These are phyloP conservation scores for Engystomops pustulosus DNA, from an alignment of 2,113 vertebrate genomes.

Conservation along the genomic window DNA sequence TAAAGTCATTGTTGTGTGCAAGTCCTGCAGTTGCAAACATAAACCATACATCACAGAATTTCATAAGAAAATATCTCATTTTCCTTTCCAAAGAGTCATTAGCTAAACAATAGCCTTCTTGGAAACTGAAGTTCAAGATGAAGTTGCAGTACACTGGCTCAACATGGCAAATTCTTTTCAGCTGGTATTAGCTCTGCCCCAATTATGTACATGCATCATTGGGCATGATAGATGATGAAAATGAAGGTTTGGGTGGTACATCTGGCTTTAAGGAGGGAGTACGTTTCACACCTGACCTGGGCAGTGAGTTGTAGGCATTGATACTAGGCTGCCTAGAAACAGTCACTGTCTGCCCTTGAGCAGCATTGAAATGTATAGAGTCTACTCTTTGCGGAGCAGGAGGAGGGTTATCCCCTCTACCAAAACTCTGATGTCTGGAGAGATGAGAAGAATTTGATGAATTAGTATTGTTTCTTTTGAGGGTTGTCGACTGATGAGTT, in stretches of 20 bases:
- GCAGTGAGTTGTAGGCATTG: slow-evolving; percentile 89
- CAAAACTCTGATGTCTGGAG: slow-evolving; percentile 92
- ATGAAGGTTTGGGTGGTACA: slow-evolving; percentile 94
- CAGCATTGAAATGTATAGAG: slow-evolving; percentile 92
- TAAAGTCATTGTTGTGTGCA: slow-evolving; percentile 66
- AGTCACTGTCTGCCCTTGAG: slow-evolving; percentile 79
- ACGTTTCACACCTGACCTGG: slow-evolving; percentile 88
- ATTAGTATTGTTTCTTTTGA: slow-evolving; percentile 98
- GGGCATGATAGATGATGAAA: slow-evolving; percentile 90
- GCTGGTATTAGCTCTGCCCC: slow-evolving; percentile 73
- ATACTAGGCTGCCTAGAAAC: slow-evolving; percentile 89
- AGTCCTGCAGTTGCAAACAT: slow-evolving; percentile 74
- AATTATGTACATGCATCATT: slow-evolving; percentile 95
- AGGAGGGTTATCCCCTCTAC: slow-evolving; percentile 89
- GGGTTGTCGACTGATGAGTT: slow-evolving; percentile 79
- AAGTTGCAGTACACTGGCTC: slow-evolving; percentile 80
- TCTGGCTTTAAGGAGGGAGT: slow-evolving; percentile 90
- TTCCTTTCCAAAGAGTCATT: slow-evolving; percentile 77
- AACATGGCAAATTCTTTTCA: slow-evolving; percentile 76
- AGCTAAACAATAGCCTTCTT: slow-evolving; percentile 73
- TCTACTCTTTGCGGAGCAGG: slow-evolving; percentile 96
- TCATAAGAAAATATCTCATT: slow-evolving; percentile 77
- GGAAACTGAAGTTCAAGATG: slow-evolving; percentile 70
- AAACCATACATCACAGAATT: slow-evolving; percentile 71
- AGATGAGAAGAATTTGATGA: slow-evolving; percentile 97